Evolutionary conservation across 1,140 invertebrate genomes (phyloP), one percentile per base, ranked within the genome.

Genomic region (Rhizoglyphus robini): DNA sequence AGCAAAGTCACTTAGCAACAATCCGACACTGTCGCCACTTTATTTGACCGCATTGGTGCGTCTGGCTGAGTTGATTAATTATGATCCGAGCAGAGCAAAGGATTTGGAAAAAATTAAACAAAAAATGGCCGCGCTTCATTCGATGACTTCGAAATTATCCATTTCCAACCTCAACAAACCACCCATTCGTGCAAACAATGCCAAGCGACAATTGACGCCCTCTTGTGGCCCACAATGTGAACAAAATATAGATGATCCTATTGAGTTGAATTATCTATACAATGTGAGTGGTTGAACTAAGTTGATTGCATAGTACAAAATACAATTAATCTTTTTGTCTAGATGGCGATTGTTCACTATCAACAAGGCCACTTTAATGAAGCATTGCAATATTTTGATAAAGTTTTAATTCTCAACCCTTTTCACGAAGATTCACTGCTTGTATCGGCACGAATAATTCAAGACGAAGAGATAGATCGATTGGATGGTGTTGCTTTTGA

Each of bases 311-410:
- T 11, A 51, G 48, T 23, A 8, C 48, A 18, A 41, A 41, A 41
- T 41, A 41, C 36, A 41, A 41, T 41, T 41, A 13, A 54, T 58
- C 25, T 63, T 63, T 49, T 13, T 36, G 11, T 13, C 29, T 66
- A 38, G 76, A 65, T 78, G 30, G 78, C 76, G 32, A 75, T 79
- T 58, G 75, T 79, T 1, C 67, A 71, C 13, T 70, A 77, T 65
- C 76, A 78, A 46, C 68, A 72, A 60, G 73, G 74, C 0, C 66
- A 73, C 8, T 68, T 67, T 20, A 34, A 68, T 8, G 70, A 74
- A 48, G 77, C 78, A 13, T 68, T 72, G 18, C 48, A 69, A 3
- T 68, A 72, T 38, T 79, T 79, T 73, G 75, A 78, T 47, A 67
- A 70, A 48, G 76, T 76, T 3, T 63, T 79, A 1, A 64, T 65